Evolutionary conservation across 1,140 invertebrate genomes (phyloP), one percentile per base, ranked within the genome.

Genomic region (Ctenoplectra terminalis): DNA sequence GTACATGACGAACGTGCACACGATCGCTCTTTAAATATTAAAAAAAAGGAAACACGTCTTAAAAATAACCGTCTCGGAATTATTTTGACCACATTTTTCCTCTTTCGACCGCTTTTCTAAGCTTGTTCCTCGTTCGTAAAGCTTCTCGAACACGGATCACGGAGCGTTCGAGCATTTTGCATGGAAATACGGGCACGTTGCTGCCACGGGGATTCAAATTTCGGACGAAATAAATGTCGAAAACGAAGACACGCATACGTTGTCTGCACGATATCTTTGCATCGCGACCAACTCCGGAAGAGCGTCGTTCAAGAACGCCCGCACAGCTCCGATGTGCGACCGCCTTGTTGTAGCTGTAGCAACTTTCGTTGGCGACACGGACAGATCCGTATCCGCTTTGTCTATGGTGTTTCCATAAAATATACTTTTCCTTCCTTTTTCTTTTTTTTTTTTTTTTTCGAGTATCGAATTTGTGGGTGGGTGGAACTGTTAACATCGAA

Each of bases 251-350:
- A 63, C 17, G n/a, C 64, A 20, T 48, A 40, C 26, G 26, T 26
- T 31, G 37, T 66, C 58, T 26, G 71, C 9, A 69, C 29, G 58
- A 63, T 77, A 82, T 85, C 85, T 77, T 67, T 72, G 78, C 40
- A 9, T 58, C 60, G 26, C 48, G 67, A 73, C 61, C 48, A 73
- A 54, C 58, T 83, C 81, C 70, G 84, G 81, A 86, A 87, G 84
- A 80, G 43, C 54, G 58, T 83, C 85, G 77, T 84, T 87, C 86
- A 81, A 87, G 85, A 77, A 87, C 86, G 82, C 77, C 86, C 82
- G 85, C 86, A 20, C 58, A 50, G 31, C 9, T 11, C 15, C n/a
- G 8, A 20, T 66, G 23, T 66, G 26, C 63, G 37, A 15, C 20
- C 17, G 17, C 8, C 26, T 67, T 29, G 26, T 67, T 29, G n/a